These are phyloP conservation scores for Siniperca undulata DNA, from an alignment of 2,797 vertebrate species.

Conservation along the genomic window DNA sequence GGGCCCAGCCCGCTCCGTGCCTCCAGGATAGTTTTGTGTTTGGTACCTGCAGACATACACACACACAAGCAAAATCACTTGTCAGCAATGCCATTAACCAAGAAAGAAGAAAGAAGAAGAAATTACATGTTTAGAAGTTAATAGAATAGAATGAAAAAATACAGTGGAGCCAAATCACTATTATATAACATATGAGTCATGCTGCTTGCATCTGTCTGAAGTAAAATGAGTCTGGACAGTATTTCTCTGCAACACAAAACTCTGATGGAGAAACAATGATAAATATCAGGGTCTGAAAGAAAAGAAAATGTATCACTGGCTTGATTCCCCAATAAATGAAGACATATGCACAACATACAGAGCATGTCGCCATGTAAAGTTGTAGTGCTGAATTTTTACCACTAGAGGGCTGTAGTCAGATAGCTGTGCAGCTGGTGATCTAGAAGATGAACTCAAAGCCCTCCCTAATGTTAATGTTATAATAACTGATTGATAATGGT, in stretches of 20 bases:
- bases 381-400: conserved; percentile 50
- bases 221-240: conserved; percentile 29
- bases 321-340: conserved; percentile 17
- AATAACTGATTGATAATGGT: conserved; percentile 21
- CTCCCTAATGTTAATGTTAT: conserved; percentile 10
- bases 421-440: conserved; percentile 13
- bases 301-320: conserved; percentile 1
- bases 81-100: conserved; percentile 25
- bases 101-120: background rate
- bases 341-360: conserved; percentile 8
- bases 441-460: conserved; percentile 23
- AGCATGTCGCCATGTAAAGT: background rate
- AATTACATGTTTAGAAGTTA: conserved; percentile 45
- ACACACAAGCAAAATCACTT: conserved; percentile 31
- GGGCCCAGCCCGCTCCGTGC: conserved; percentile 94
- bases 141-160: conserved; percentile 32
- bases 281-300: conserved; percentile 28
- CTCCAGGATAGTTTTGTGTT: conserved; percentile 97
- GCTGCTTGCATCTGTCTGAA: conserved; percentile 38
- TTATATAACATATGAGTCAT: conserved; percentile 46
- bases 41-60: conserved; percentile 87
- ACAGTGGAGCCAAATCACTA: conserved; percentile 20
- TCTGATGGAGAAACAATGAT: conserved; percentile 38
- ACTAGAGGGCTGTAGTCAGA: conserved; percentile 68
- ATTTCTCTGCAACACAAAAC: conserved; percentile 26